Conservation (phyloP, 2,113 vertebrate species). For the Gymnocephalus cernua region DNA sequence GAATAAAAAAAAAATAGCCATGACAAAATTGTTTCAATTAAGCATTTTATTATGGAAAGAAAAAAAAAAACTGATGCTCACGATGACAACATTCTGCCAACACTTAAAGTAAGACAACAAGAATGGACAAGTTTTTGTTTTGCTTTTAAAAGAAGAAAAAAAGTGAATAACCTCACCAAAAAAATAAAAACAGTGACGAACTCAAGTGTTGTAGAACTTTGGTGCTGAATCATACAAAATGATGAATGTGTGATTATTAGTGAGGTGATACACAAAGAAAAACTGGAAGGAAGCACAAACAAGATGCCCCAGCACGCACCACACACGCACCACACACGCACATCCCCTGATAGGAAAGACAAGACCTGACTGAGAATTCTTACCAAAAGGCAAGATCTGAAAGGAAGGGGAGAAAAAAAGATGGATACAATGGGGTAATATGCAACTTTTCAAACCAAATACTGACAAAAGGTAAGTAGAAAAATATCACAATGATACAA, state of each 20-base stretch:
- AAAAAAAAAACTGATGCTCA: conserved; percentile 41
- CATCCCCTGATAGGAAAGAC: conserved; percentile 42
- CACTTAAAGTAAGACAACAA: conserved; percentile 55
- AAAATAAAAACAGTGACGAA: conserved; percentile 52
- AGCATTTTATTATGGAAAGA: conserved; percentile 76
- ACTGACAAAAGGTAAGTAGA: conserved; percentile 80
- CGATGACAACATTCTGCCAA: conserved; percentile 55
- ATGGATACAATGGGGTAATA: conserved; percentile 56
- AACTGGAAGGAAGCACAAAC: conserved; percentile 26
- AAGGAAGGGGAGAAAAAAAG: conserved; percentile 17
- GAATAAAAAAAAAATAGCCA: conserved; percentile 28
- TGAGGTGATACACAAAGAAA: conserved; percentile 53
- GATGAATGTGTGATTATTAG: conserved; percentile 54
- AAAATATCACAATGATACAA: conserved; percentile 80
- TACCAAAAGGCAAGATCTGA: conserved; percentile 58
- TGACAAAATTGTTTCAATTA: conserved; percentile 62
- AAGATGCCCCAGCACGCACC: not conserved
- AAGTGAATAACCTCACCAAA: conserved; percentile 28
- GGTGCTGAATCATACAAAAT: conserved; percentile 73
- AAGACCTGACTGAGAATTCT: conserved; percentile 60
- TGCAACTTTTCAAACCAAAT: conserved; percentile 74
- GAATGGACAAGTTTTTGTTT: conserved; percentile 12
- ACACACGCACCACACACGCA: not conserved
- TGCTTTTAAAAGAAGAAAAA: not conserved
- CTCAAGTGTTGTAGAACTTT: conserved; percentile 70